Conservation (phyloP, 2,797 vertebrate species). For the Oryzias dopingdopingensis region DNA sequence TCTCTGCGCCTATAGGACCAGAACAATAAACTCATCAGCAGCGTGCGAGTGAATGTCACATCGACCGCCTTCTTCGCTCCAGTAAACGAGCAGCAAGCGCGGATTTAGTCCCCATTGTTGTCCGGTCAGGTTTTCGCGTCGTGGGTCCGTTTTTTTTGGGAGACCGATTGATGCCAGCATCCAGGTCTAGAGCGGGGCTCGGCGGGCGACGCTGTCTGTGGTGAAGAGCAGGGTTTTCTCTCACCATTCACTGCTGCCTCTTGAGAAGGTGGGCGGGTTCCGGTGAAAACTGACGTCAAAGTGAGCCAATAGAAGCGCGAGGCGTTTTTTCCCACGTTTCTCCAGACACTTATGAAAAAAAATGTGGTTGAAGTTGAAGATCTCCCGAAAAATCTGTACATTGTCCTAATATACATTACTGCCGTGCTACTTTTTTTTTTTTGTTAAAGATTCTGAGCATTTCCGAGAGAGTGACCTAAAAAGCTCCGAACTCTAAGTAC, state of each 20-base stretch:
- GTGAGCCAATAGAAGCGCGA: conserved; percentile 57
- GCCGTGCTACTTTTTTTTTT: too few species aligned
- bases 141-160: conserved; percentile 27
- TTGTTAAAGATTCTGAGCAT: too few species aligned
- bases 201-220: conserved; percentile 47
- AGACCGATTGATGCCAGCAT: conserved; percentile 70
- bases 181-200: conserved; percentile 59
- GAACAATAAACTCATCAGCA: conserved; percentile 74
- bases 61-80: conserved; percentile 60
- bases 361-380: too few species aligned
- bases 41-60: conserved; percentile 73
- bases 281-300: conserved; percentile 63
- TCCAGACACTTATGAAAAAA: neutral
- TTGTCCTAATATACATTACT: too few species aligned
- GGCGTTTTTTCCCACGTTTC: conserved; percentile 8
- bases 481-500: too few species aligned
- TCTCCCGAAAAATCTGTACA: too few species aligned
- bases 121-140: conserved; percentile 55
- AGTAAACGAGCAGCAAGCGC: conserved; percentile 52
- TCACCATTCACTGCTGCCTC: conserved; percentile 71
- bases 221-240: conserved; percentile 55
- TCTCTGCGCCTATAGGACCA: conserved; percentile 64
- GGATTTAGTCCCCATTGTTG: conserved; percentile 64
- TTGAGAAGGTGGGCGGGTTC: conserved; percentile 71
- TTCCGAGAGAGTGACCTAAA: too few species aligned